Evolutionary conservation across 2,888 invertebrate genomes (phyloP).

Genomic region (Salticus scenicus): DNA sequence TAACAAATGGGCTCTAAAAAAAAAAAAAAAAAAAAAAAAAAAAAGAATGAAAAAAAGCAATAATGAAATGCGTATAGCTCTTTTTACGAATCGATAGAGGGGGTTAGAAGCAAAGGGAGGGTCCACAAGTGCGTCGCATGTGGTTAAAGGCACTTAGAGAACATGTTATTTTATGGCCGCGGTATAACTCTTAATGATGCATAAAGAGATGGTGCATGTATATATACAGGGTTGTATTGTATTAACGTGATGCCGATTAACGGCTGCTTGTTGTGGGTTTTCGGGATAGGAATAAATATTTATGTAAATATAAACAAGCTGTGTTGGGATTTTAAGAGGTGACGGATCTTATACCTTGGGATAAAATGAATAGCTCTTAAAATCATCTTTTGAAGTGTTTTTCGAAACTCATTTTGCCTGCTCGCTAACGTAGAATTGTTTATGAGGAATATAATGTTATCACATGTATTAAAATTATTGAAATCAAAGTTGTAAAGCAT

Average conservation of each 20-base stretch:
- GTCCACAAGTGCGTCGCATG: not conserved
- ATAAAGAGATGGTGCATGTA: slow-evolving; percentile 10
- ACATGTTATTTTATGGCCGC: slow-evolving; percentile 12
- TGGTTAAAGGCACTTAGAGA: slow-evolving; percentile 15
- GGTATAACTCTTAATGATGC: slow-evolving; percentile 15
- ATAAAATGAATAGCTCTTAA: too few relatives aligned
- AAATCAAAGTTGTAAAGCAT: too few relatives aligned
- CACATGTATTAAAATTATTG: too few relatives aligned
- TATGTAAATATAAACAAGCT: not conserved
- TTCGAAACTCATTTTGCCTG: too few relatives aligned
- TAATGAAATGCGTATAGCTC: slow-evolving; percentile 61
- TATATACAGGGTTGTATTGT: slow-evolving; percentile 5
- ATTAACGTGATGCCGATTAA: not conserved
- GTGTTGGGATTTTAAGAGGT: not conserved
- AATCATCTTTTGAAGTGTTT: too few relatives aligned
- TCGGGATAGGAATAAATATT: not conserved
- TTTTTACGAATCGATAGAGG: slow-evolving; percentile 35
- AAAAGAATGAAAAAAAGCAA: slow-evolving; percentile 26
- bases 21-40: slow-evolving; percentile 17
- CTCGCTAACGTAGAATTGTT: too few relatives aligned
- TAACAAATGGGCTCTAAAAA: slow-evolving; percentile 52
- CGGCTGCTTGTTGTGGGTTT: not conserved
- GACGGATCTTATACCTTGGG: too few relatives aligned
- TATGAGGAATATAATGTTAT: too few relatives aligned
- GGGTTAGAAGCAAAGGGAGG: not conserved